These are phyloP conservation scores for Ceratotherium simum DNA, from an alignment of 2,113 vertebrate species.

Conservation along the genomic window DNA sequence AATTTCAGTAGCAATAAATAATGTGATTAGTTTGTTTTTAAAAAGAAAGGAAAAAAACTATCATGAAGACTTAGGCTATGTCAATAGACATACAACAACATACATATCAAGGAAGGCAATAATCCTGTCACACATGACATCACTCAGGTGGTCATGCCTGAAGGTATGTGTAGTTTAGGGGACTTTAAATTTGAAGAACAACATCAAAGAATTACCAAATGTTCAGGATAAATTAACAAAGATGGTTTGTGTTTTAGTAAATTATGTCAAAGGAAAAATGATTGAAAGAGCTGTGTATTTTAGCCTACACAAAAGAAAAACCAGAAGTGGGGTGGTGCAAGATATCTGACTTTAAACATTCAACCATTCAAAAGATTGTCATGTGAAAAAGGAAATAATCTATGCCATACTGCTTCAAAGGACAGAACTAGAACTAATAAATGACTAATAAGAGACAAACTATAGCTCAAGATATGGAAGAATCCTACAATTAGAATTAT, in stretches of 20 bases:
- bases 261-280: not conserved
- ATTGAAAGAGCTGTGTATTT: not conserved
- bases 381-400: not conserved
- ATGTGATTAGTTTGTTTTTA: not conserved
- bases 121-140: not conserved
- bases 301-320: not conserved
- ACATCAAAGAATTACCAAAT: not conserved
- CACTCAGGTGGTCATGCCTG: not conserved
- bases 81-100: not conserved
- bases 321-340: not conserved
- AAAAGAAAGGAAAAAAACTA: not conserved
- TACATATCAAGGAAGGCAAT: not conserved
- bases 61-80: not conserved
- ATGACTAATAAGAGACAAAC: not conserved
- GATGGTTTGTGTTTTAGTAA: not conserved
- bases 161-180: not conserved
- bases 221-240: not conserved
- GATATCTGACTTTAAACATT: not conserved
- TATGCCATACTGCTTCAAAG: not conserved
- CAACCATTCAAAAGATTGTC: not conserved
- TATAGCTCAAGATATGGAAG: not conserved
- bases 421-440: not conserved
- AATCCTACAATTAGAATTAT: not conserved
- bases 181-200: not conserved
- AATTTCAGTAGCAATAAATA: not conserved